Base-by-base conservation (phyloP, 2,113 vertebrate species). In the Ciconia boyciana region DNA sequence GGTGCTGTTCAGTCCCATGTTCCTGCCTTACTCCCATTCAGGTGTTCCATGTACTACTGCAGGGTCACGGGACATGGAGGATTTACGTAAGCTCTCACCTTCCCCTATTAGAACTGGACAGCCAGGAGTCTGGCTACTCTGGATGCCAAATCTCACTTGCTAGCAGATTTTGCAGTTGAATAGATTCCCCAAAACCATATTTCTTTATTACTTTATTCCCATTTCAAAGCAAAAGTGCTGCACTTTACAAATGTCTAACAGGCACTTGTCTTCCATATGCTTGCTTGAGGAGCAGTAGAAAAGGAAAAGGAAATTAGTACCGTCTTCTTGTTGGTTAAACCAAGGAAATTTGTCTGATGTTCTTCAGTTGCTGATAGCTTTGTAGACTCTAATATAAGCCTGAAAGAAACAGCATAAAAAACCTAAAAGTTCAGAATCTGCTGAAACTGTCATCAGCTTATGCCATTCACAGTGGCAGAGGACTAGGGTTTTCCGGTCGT, bases 291-390 rank as follows among this genome's bases (percentile, higher is more conserved):
- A 64, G 16, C 36, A 57, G 41, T 31, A 64, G 81, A 83, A 94
- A 94, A 92, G 57, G 70, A 93, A 91, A 89, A 92, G 44, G 52
- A 94, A 95, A 94, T 91, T 69, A 92, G 36, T 87, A 83, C 28
- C 28, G 3, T 61, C 55, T 36, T 48, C 48, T 80, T 68, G 25
- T 26, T 80, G 54, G 36, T 77, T 93, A 91, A 94, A 79, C 26
- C 22, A 71, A 51, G 44, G 49, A 87, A 22, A 48, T 65, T 32
- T 94, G 21, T 75, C 78, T 71, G 3, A 84, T 79, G 31, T 74
- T 79, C 51, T 48, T 85, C 69, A 76, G 52, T 51, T 79, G 41
- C 65, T 92, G 69, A 69, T 60, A 83, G 46, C 60, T 93, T 76
- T 91, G 55, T 76, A 83, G 44, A 52, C 16, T 90, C 18, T 72